Percentiles rank a stretch among this genome's conserved stretches.
phyloP scores from a whole-genome alignment of 2,888 invertebrate genomes.

The Octonoba sinensis region DNA sequence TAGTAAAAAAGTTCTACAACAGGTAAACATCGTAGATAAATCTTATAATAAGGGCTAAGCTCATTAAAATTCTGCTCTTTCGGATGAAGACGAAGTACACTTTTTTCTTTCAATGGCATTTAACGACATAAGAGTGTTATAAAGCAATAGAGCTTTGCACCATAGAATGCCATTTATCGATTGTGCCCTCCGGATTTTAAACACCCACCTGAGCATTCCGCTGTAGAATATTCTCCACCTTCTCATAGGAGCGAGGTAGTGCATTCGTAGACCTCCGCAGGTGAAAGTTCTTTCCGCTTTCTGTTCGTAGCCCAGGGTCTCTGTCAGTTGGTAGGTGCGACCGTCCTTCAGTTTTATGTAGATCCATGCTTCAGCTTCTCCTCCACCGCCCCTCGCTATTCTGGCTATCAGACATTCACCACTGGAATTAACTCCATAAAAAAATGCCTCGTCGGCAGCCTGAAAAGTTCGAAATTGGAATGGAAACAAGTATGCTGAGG shows the following conservation, averaged over 20 bases:
- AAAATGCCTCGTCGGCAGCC: constrained; percentile 45
- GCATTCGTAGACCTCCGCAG: constrained; percentile 44
- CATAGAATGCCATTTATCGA: too few species aligned
- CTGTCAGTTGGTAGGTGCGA: constrained; percentile 16
- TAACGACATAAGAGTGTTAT: too few species aligned
- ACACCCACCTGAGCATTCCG: constrained; percentile 45
- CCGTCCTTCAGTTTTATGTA: constrained; percentile 32
- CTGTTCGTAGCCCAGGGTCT: constrained; percentile 10
- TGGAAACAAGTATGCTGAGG: too few species aligned
- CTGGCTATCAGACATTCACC: constrained; percentile 24
- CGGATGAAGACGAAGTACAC: too few species aligned
- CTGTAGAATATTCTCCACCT: constrained; percentile 61
- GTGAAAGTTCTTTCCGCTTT: constrained; percentile 25
- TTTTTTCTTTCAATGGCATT: too few species aligned
- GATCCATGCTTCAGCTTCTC: constrained; percentile 44
- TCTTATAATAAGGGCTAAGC: too few species aligned
- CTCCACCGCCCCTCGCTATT: constrained; percentile 8
- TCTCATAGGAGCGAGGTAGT: constrained; percentile 44
- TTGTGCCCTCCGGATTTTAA: too few species aligned
- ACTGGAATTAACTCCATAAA: constrained; percentile 45
- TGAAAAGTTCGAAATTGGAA: constrained; percentile 3
- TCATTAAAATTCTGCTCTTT: too few species aligned
- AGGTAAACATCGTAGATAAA: too few species aligned
- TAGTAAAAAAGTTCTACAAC: too few species aligned
- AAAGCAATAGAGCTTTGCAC: too few species aligned